Percentiles rank a stretch among this genome's conserved stretches.
These are phyloP conservation scores for Nephila pilipes DNA, from an alignment of 1,140 invertebrate genomes.

Conservation along the genomic window DNA sequence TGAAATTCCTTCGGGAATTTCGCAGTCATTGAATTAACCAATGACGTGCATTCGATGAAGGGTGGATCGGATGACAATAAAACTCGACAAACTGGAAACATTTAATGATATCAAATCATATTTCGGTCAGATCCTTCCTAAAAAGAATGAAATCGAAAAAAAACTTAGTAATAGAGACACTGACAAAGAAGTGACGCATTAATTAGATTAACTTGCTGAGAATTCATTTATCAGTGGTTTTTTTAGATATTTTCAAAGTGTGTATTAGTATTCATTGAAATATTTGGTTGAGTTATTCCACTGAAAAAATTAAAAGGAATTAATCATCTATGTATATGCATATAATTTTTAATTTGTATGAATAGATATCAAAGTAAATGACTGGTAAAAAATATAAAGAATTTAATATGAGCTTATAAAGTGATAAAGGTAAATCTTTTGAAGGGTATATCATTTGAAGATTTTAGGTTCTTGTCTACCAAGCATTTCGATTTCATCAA, in stretches of 20 bases:
- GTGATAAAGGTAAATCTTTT: no score
- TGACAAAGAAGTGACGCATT: background rate
- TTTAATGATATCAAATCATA: conserved; percentile 3
- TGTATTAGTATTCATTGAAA: background rate
- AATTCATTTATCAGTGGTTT: background rate
- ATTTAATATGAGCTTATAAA: no score
- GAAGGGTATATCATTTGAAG: no score
- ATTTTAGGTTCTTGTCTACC: no score
- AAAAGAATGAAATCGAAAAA: background rate
- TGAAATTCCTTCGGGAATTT: background rate
- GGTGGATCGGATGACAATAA: background rate
- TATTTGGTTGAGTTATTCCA: background rate
- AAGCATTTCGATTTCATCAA: no score
- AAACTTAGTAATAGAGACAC: background rate
- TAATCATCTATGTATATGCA: no score
- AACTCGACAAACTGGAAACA: background rate
- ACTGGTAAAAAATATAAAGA: no score
- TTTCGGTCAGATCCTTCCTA: background rate
- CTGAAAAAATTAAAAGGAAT: no score
- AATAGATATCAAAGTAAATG: no score
- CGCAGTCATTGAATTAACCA: background rate
- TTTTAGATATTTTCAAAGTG: background rate
- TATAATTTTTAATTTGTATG: no score
- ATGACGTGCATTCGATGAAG: background rate
- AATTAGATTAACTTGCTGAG: background rate